Evolutionary conservation across 2,888 invertebrate genomes (phyloP), one percentile per base, ranked within the genome.

Genomic region (Chrysodeixis includens): DNA sequence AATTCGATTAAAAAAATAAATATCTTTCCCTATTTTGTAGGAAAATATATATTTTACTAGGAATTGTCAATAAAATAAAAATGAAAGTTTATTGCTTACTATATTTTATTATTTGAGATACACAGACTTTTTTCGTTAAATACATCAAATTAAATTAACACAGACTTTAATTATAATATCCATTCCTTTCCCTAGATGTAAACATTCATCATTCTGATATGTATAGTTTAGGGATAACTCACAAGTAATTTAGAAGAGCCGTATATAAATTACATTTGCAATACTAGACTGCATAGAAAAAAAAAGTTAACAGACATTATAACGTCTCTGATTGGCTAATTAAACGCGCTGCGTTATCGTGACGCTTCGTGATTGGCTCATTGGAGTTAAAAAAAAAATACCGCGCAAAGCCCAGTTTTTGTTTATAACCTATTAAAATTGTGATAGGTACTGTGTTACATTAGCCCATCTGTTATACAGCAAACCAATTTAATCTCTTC

Each of bases 181-280:
- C 46, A 49, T 18, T 49, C 46, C 22, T 40, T 57, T 59, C 57
- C 59, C 62, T 62, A 57, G 56, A 30, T 66, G 74, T 62, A 57
- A 26, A 74, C 55, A 53, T 49, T 57, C 62, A 56, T 60, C 62
- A 74, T 63, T 55, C 30, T 76, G 79, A 76, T 79, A 76, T 78
- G 79, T 74, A 74, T 68, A 66, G 63, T 74, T 71, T 69, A 70
- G 69, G 69, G 76, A 66, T 66, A 69, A 78, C 67, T 75, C 46
- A 54, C 56, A 67, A 54, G 56, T 56, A 53, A 57, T 56, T 59
- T 35, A 53, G 52, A n/a, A 40, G 40, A n/a, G n/a, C 40, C 40
- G n/a, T n/a, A n/a, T 35, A 35, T n/a, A n/a, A n/a, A n/a, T 40
- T 40, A 40, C 35, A 35, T 12, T 35, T 12, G 3, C 35, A 35